Evolutionary conservation across 2,888 invertebrate genomes (phyloP).

Genomic region (Drosophila ustulata): DNA sequence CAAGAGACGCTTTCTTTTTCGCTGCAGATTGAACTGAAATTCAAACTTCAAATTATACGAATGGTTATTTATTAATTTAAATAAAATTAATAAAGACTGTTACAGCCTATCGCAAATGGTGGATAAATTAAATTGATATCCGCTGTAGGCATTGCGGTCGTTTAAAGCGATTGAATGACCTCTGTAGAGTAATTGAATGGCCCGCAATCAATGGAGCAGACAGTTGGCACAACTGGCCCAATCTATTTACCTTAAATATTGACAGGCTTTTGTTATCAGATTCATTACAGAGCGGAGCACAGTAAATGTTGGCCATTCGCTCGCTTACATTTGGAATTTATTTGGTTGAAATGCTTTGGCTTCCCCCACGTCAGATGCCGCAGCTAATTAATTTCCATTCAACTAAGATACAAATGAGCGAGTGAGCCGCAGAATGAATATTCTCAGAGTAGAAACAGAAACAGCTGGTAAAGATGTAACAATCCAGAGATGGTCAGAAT

Average conservation of each 20-base stretch:
- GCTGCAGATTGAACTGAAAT: background rate
- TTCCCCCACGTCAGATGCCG: conserved; percentile 36
- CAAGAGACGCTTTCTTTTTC: background rate
- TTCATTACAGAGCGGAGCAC: conserved; percentile 35
- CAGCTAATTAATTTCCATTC: conserved; percentile 73
- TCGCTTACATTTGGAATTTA: conserved; percentile 34
- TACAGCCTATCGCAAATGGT: conserved; percentile 1
- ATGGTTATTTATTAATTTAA: background rate
- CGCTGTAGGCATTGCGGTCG: background rate
- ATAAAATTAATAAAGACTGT: background rate
- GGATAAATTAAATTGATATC: background rate
- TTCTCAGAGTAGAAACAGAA: background rate
- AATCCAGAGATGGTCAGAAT: conserved; percentile 20
- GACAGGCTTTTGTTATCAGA: conserved; percentile 39
- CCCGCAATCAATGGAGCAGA: conserved; percentile 30
- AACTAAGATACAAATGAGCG: conserved; percentile 41
- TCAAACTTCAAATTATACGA: background rate
- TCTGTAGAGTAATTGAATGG: conserved; percentile 8
- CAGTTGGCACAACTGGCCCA: conserved; percentile 17
- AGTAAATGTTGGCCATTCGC: conserved; percentile 15
- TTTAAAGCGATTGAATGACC: conserved; percentile 6
- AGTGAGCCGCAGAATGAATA: conserved; percentile 7
- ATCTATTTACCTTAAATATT: conserved; percentile 44
- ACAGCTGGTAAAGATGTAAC: conserved; percentile 2
- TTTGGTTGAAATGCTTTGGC: background rate